Conservation (phyloP, 2,797 vertebrate species). For the Leuciscus waleckii region DNA sequence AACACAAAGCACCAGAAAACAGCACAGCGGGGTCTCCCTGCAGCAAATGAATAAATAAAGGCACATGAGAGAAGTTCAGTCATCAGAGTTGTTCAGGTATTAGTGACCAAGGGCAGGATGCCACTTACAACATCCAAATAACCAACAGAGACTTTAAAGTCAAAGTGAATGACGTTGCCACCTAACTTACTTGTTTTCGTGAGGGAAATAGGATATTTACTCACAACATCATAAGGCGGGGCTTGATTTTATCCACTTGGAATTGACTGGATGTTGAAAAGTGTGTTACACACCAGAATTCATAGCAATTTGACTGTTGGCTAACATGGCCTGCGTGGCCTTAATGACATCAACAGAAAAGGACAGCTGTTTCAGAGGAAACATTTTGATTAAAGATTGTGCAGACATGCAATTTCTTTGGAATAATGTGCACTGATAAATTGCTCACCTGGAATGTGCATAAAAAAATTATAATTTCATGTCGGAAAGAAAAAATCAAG, state of each 20-base stretch:
- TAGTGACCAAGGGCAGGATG: constrained; percentile 34
- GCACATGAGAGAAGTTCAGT: constrained; percentile 50
- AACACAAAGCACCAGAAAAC: constrained; percentile 53
- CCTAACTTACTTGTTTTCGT: neutral
- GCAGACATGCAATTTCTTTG: neutral
- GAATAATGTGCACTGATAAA: neutral
- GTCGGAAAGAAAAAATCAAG: neutral
- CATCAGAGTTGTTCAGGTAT: constrained; percentile 37
- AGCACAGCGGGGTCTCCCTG: constrained; percentile 45
- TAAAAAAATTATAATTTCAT: neutral
- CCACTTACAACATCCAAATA: constrained; percentile 2
- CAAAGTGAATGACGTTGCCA: neutral
- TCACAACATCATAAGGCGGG: neutral
- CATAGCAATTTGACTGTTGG: neutral
- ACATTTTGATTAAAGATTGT: neutral
- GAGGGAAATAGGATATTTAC: neutral
- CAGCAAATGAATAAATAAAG: constrained; percentile 50
- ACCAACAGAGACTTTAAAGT: constrained; percentile 11
- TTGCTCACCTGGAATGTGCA: neutral
- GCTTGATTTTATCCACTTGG: neutral
- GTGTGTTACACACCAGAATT: neutral
- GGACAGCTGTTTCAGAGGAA: neutral
- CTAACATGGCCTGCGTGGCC: neutral
- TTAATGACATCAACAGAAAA: neutral
- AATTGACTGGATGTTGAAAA: constrained; percentile 20